phyloP scores from a whole-genome alignment of 2,888 invertebrate species.

The Liodrosophila aerea region DNA sequence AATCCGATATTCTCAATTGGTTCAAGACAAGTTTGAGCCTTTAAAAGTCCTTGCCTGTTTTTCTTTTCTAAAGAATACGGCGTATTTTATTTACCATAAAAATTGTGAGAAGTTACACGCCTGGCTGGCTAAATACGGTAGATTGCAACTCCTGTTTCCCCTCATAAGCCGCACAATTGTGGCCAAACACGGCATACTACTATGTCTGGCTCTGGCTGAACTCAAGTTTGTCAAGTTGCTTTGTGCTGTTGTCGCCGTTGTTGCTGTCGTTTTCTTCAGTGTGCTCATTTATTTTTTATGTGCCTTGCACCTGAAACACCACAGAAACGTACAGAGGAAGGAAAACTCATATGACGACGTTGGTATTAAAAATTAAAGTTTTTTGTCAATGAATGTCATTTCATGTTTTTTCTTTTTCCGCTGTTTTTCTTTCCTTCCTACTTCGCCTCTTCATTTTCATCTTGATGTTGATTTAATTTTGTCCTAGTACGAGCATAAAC shows the following conservation, averaged over 20 bases:
- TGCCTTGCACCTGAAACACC: slow-evolving; percentile 62
- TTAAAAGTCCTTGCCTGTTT: not conserved
- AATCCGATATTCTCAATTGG: not conserved
- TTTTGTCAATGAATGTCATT: slow-evolving; percentile 60
- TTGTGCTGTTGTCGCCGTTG: slow-evolving; percentile 19
- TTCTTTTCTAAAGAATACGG: not conserved
- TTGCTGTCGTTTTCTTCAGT: slow-evolving; percentile 26
- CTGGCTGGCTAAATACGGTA: slow-evolving; percentile 43
- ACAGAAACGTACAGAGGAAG: slow-evolving; percentile 27
- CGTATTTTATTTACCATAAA: slow-evolving; percentile 39
- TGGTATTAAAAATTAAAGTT: slow-evolving; percentile 69
- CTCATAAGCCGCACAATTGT: slow-evolving; percentile 25
- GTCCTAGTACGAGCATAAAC: slow-evolving; percentile 1
- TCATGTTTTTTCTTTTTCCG: slow-evolving; percentile 22
- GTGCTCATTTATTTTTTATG: slow-evolving; percentile 66
- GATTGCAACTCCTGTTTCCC: slow-evolving; percentile 25
- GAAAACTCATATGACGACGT: slow-evolving; percentile 26
- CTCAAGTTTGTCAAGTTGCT: slow-evolving; percentile 36
- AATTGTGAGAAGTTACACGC: slow-evolving; percentile 43
- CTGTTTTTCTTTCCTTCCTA: slow-evolving; percentile 12
- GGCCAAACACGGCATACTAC: slow-evolving; percentile 29
- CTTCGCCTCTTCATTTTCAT: not conserved
- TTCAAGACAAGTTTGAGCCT: not conserved
- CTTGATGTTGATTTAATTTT: slow-evolving; percentile 49
- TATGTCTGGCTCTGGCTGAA: slow-evolving; percentile 7